Percentiles rank a stretch among this genome's conserved stretches.
These are phyloP conservation scores for Chouioia cunea DNA, from an alignment of 2,888 invertebrate genomes.

Conservation along the genomic window DNA sequence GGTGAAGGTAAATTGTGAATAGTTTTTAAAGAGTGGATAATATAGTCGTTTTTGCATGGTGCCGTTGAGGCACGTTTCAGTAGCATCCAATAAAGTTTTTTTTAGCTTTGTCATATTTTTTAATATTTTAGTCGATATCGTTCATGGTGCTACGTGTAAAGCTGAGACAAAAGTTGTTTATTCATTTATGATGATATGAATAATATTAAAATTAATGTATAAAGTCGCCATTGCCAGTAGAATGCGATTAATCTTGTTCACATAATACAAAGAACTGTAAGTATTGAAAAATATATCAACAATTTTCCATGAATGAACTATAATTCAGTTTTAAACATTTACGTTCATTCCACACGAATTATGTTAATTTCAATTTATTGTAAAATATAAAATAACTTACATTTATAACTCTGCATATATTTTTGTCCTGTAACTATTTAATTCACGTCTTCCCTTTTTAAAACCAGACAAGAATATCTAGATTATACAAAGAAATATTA, in stretches of 20 bases:
- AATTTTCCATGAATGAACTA: background rate
- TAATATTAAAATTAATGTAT: constrained; percentile 11
- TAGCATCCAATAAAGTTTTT: constrained; percentile 37
- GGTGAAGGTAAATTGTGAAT: constrained; percentile 32
- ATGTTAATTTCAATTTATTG: background rate
- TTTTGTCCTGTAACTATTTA: constrained; percentile 15
- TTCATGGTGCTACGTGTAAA: constrained; percentile 44
- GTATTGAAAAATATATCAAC: too few relatives aligned
- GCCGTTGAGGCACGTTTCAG: constrained; percentile 26
- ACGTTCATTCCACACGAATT: too few relatives aligned
- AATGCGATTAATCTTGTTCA: too few relatives aligned
- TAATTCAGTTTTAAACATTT: background rate
- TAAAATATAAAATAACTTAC: constrained; percentile 23
- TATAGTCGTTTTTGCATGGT: constrained; percentile 25
- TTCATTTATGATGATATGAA: constrained; percentile 36
- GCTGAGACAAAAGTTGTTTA: constrained; percentile 37
- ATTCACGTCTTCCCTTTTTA: constrained; percentile 26
- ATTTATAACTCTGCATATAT: constrained; percentile 13
- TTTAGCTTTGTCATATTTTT: constrained; percentile 40
- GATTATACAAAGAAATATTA: constrained; percentile 34
- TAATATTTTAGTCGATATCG: constrained; percentile 37
- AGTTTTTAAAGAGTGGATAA: constrained; percentile 31
- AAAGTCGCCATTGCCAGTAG: background rate
- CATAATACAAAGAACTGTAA: too few relatives aligned
- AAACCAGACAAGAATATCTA: constrained; percentile 26